These are phyloP conservation scores for Scrobipalpa costella DNA, from an alignment of 2,888 invertebrate genomes.

Conservation along the genomic window DNA sequence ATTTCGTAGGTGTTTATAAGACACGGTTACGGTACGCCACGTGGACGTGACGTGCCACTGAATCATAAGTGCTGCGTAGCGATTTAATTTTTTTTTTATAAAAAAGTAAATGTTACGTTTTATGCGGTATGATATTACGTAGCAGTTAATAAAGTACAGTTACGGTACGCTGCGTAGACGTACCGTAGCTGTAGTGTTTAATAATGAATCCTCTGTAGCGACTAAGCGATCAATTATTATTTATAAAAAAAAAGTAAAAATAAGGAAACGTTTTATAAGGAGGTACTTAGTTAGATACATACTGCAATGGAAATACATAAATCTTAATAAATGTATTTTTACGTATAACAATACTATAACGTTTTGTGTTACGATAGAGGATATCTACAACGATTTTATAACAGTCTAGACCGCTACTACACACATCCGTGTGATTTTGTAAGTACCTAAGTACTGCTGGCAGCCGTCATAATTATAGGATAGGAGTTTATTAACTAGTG, in stretches of 20 bases:
- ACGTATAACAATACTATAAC: too few relatives aligned
- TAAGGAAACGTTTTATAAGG: too few relatives aligned
- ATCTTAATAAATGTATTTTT: too few relatives aligned
- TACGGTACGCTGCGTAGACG: neutral
- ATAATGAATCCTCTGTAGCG: neutral
- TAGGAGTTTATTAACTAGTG: too few relatives aligned
- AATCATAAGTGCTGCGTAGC: constrained; percentile 1
- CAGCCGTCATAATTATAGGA: too few relatives aligned
- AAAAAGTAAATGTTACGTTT: neutral
- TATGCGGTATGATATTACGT: constrained; percentile 3
- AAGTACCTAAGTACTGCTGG: too few relatives aligned
- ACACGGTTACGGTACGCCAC: neutral
- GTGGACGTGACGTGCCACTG: neutral
- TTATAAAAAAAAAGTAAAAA: neutral
- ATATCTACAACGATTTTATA: too few relatives aligned
- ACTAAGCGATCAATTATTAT: neutral
- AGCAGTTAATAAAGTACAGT: neutral
- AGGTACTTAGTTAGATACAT: too few relatives aligned
- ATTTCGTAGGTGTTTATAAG: neutral
- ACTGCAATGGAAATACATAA: too few relatives aligned
- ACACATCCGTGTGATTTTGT: too few relatives aligned
- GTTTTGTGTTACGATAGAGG: too few relatives aligned
- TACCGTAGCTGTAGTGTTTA: neutral
- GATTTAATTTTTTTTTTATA: neutral
- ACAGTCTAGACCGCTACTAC: too few relatives aligned